Evolutionary conservation across 2,797 vertebrate species (phyloP).

Genomic region (Xiphophorus birchmanni): DNA sequence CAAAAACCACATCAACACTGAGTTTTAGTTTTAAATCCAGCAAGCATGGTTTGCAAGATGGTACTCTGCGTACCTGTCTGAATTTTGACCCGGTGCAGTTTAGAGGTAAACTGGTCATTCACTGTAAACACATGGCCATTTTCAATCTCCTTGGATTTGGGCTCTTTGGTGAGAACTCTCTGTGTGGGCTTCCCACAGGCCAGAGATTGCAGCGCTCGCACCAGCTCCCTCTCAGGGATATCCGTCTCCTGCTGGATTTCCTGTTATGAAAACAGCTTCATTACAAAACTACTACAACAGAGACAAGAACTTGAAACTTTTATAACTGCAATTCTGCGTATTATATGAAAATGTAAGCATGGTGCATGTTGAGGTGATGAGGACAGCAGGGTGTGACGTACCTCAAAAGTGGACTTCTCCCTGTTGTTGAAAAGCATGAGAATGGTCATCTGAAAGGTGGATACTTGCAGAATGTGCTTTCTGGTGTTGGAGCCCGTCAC

Average conservation of each 20-base stretch:
- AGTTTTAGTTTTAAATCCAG: background rate
- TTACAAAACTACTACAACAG: background rate
- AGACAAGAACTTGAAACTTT: background rate
- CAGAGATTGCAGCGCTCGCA: constrained; percentile 91
- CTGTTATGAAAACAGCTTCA: constrained; percentile 64
- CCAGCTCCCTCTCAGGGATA: constrained; percentile 97
- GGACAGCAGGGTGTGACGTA: constrained; percentile 52
- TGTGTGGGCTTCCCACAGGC: constrained; percentile 98
- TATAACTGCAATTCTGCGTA: background rate
- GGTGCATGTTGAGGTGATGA: background rate
- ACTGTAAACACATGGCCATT: constrained; percentile 98
- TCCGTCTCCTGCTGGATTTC: constrained; percentile 99
- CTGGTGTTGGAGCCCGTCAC: constrained; percentile 98
- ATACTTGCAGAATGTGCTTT: constrained; percentile 98
- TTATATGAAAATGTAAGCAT: background rate
- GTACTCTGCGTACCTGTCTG: constrained; percentile 77
- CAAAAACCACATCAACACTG: background rate
- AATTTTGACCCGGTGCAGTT: constrained; percentile 96
- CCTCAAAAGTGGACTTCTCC: constrained; percentile 98
- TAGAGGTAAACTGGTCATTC: constrained; percentile 99
- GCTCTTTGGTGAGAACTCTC: constrained; percentile 98
- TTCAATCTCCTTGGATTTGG: constrained; percentile 99
- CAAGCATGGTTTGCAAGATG: background rate
- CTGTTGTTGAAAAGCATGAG: constrained; percentile 99
- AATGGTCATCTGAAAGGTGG: constrained; percentile 99